These are phyloP conservation scores for Microcebus murinus DNA, from an alignment of 2,113 vertebrate genomes.

Conservation along the genomic window DNA sequence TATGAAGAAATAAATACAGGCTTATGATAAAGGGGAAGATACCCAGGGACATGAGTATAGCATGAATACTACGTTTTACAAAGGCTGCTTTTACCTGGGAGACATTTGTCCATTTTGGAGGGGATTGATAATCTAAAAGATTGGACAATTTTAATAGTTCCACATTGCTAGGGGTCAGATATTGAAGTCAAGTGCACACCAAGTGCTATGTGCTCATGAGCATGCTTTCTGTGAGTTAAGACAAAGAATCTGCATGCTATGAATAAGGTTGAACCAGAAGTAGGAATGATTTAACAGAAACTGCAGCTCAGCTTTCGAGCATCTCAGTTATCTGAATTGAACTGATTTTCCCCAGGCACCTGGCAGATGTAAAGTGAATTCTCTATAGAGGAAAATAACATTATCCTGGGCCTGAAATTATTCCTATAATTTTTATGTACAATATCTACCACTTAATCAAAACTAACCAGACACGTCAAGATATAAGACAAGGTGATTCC, in stretches of 20 bases:
- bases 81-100: background rate
- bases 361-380: background rate
- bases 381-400: constrained; percentile 34
- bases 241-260: background rate
- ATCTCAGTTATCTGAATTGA: background rate
- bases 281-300: background rate
- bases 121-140: background rate
- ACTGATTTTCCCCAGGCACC: background rate
- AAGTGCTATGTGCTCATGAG: background rate
- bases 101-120: background rate
- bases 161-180: background rate
- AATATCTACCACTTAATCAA: constrained; percentile 47
- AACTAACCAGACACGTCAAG: constrained; percentile 48
- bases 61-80: background rate
- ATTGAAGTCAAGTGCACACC: background rate
- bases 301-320: background rate
- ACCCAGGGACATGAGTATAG: background rate
- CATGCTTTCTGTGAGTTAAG: background rate
- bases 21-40: background rate
- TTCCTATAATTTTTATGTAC: background rate
- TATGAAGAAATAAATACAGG: background rate
- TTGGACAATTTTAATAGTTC: background rate
- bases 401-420: background rate
- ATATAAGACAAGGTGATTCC: constrained; percentile 43
- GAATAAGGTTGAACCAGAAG: background rate